Evolutionary conservation across 2,888 invertebrate genomes (phyloP), one percentile per base, ranked within the genome.

Genomic region (Exocentrus adspersus): DNA sequence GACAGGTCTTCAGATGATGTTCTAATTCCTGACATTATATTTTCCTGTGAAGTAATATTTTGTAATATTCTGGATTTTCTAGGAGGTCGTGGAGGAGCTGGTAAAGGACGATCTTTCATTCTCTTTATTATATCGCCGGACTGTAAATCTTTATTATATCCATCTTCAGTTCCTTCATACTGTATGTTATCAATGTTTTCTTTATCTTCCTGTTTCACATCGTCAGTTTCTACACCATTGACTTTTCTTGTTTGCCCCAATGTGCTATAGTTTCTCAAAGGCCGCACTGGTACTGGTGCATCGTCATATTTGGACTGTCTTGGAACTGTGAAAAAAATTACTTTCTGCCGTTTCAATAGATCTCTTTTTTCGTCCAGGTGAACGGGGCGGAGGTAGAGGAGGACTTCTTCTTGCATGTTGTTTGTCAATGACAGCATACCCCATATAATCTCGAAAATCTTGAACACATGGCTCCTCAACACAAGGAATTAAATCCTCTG

Each of bases 71-170:
- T 75, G 3, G 75, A 65, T 69, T 79, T 81, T 64, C 94, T 87
- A 0, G 93, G 93, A 32, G 94, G 94, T 62, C 94, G 85, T 1
- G 95, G 95, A 0, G 95, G 95, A 2, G 95, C 90, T 1, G 95
- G 95, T 69, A 95, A 81, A 0, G 95, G 95, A 67, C 95, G 86
- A 72, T 90, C 90, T 82, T 92, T 92, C 90, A 95, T 94, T 84
- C 90, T 93, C 75, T 88, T 90, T 1, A 94, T 86, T 43, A 93
- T 86, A 65, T 90, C 90, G 6, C 91, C 92, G 16, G 92, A 92
- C 66, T 91, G 88, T 48, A 93, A 82, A 75, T 89, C 86, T 73
- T 88, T 87, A 86, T 67, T 83, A 45, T 76, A 78, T 24, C 88
- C 88, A 68, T 87, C 85, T 60, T 86, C 84, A 54, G 88, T 87